Evolutionary conservation across 2,797 vertebrate species (phyloP).

Genomic region (Myotis planiceps): DNA sequence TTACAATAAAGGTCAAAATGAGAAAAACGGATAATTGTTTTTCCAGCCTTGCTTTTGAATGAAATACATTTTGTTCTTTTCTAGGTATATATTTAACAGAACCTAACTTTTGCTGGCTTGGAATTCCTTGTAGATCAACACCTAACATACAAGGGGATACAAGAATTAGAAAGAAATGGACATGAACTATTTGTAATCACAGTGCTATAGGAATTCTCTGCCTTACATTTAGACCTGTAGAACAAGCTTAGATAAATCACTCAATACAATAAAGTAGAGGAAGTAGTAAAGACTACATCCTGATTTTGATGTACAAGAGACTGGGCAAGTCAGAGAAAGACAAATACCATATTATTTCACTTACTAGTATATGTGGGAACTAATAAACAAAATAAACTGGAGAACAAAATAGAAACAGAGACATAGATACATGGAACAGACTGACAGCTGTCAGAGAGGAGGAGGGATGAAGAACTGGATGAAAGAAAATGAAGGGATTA

Average conservation of each 20-base stretch:
- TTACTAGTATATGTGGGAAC: not conserved
- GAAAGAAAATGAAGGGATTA: not conserved
- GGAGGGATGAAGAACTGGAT: not conserved
- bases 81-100: not conserved
- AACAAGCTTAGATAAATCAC: not conserved
- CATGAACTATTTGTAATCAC: not conserved
- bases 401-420: not conserved
- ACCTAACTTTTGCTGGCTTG: not conserved
- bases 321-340: not conserved
- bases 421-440: not conserved
- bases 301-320: not conserved
- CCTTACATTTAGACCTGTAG: not conserved
- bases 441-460: not conserved
- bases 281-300: not conserved
- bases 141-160: not conserved
- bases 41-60: not conserved
- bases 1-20: constrained; percentile 37
- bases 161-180: not conserved
- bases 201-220: not conserved
- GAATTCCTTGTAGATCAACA: not conserved
- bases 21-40: not conserved
- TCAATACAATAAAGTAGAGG: not conserved
- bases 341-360: not conserved
- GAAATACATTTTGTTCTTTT: not conserved
- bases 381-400: not conserved